Percentiles rank a stretch among this genome's conserved stretches.
Conservation (phyloP, 1,140 invertebrate genomes). For the Onthophagus taurus region DNA sequence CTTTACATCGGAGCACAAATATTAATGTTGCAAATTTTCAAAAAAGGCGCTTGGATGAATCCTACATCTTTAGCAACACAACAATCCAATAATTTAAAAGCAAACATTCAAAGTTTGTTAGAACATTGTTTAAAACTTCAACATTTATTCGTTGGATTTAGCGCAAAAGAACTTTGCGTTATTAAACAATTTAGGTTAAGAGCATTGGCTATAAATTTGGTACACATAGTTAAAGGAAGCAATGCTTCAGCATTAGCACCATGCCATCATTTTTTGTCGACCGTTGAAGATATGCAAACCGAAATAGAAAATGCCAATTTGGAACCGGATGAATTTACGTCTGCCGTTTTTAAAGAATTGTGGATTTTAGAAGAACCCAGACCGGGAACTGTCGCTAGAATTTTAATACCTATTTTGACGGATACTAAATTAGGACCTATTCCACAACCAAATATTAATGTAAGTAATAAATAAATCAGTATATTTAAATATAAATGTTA, state of each 20-base stretch:
- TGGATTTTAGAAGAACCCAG: constrained; percentile 71
- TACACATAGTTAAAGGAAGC: constrained; percentile 49
- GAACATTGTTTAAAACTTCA: constrained; percentile 68
- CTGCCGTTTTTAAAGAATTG: constrained; percentile 67
- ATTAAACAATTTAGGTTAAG: constrained; percentile 78
- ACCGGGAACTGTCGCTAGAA: constrained; percentile 70
- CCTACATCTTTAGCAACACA: constrained; percentile 39
- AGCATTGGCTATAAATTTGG: constrained; percentile 72
- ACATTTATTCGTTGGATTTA: constrained; percentile 74
- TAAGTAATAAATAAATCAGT: constrained; percentile 21
- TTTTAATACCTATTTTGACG: constrained; percentile 69
- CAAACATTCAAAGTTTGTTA: constrained; percentile 50
- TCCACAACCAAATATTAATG: constrained; percentile 51
- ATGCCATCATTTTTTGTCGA: constrained; percentile 38
- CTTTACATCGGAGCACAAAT: constrained; percentile 65
- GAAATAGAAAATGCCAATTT: constrained; percentile 38
- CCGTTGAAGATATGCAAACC: constrained; percentile 37
- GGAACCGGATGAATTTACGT: constrained; percentile 67
- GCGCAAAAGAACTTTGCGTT: constrained; percentile 59
- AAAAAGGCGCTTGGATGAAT: constrained; percentile 41
- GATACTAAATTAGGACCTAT: constrained; percentile 48
- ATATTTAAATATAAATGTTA: background rate
- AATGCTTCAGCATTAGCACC: constrained; percentile 40
- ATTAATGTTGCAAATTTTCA: constrained; percentile 36
- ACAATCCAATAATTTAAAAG: constrained; percentile 44